phyloP scores from a whole-genome alignment of 2,888 invertebrate species.

The Leptinotarsa tumamoca region DNA sequence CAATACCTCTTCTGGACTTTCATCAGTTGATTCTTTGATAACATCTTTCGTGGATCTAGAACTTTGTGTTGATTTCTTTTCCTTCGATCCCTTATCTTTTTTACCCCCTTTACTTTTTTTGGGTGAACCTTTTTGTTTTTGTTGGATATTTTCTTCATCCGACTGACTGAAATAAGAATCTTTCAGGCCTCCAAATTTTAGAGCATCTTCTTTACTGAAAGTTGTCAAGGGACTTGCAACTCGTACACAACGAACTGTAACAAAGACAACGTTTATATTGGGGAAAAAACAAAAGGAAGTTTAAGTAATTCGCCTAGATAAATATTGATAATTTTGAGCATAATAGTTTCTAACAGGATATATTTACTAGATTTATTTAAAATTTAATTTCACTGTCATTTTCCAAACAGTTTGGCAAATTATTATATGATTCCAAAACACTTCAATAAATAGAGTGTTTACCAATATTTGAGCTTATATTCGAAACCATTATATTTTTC shows the following conservation, averaged over 20 bases:
- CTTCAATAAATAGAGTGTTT: too few species aligned
- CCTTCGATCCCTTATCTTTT: slow-evolving; percentile 29
- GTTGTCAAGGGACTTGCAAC: slow-evolving; percentile 59
- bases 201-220: slow-evolving; percentile 58
- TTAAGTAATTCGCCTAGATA: too few species aligned
- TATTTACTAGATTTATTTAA: too few species aligned
- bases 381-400: too few species aligned
- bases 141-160: background rate
- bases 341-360: too few species aligned
- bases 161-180: slow-evolving; percentile 61
- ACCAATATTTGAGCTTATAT: too few species aligned
- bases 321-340: too few species aligned
- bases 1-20: slow-evolving; percentile 27
- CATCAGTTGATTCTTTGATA: slow-evolving; percentile 23
- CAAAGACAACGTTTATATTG: background rate
- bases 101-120: slow-evolving; percentile 29
- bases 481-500: too few species aligned
- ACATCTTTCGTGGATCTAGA: slow-evolving; percentile 31
- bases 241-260: slow-evolving; percentile 56
- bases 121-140: slow-evolving; percentile 30
- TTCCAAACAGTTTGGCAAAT: too few species aligned
- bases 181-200: slow-evolving; percentile 54
- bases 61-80: slow-evolving; percentile 27
- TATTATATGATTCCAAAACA: too few species aligned
- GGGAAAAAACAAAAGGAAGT: too few species aligned